phyloP scores from a whole-genome alignment of 2,888 invertebrate genomes.

The Phaonia tiefii region DNA sequence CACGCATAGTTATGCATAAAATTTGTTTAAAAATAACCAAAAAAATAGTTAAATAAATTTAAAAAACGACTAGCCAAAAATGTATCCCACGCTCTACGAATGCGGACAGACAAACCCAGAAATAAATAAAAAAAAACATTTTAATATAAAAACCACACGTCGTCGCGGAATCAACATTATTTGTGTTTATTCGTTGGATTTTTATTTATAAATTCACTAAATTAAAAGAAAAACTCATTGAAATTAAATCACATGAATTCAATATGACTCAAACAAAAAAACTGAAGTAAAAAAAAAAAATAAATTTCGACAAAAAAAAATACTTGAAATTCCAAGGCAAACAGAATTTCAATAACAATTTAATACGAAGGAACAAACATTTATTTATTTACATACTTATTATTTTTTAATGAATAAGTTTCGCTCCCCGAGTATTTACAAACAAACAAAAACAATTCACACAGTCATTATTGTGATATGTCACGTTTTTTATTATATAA shows the following conservation, averaged over 20 bases:
- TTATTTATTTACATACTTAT: too few species aligned
- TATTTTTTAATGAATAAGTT: conserved; percentile 25
- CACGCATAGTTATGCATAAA: conserved; percentile 28
- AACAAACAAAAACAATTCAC: conserved; percentile 30
- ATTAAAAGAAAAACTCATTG: conserved; percentile 36
- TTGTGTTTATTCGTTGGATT: conserved; percentile 18
- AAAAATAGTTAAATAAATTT: conserved; percentile 24
- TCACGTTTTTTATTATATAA: conserved; percentile 46
- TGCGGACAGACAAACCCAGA: conserved; percentile 18
- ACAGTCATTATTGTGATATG: conserved; percentile 39
- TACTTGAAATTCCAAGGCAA: conserved; percentile 50
- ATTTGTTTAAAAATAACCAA: conserved; percentile 15
- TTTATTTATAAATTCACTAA: conserved; percentile 35
- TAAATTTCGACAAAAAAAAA: conserved; percentile 22
- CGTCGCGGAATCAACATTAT: neutral
- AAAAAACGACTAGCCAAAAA: conserved; percentile 33
- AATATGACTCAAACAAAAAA: conserved; percentile 29
- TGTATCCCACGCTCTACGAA: conserved; percentile 33
- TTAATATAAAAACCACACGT: conserved; percentile 27
- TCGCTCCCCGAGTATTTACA: conserved; percentile 20
- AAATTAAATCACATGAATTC: conserved; percentile 19
- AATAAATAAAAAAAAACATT: too few species aligned
- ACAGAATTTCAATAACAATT: conserved; percentile 45
- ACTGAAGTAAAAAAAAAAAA: conserved; percentile 2
- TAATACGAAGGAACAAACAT: conserved; percentile 39